phyloP scores from a whole-genome alignment of 2,113 vertebrate genomes.

The Cercopithecus mona region DNA sequence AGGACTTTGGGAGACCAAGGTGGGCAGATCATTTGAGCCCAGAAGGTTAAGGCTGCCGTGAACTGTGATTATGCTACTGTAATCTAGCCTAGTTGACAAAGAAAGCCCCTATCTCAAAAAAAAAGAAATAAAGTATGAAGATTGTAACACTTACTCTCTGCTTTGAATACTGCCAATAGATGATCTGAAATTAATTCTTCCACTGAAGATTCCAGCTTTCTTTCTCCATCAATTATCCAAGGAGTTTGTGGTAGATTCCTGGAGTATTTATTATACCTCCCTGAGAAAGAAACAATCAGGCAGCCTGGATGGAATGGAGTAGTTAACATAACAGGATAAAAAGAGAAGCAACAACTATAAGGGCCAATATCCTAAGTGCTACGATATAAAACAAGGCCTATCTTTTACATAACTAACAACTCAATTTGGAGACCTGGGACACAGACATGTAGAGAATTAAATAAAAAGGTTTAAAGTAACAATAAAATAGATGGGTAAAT shows the following conservation, averaged over 20 bases:
- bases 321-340: neutral
- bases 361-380: neutral
- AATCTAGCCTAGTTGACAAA: no score
- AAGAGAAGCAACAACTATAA: slow-evolving; percentile 32
- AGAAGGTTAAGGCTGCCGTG: no score
- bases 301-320: neutral
- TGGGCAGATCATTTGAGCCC: no score
- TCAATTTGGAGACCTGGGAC: neutral
- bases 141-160: slow-evolving; percentile 87
- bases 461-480: slow-evolving; percentile 26
- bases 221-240: slow-evolving; percentile 97
- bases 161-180: slow-evolving; percentile 90
- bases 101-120: neutral
- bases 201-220: slow-evolving; percentile 97
- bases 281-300: slow-evolving; percentile 81
- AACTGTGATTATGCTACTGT: no score
- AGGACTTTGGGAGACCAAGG: no score
- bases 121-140: neutral
- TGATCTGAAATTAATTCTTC: slow-evolving; percentile 96
- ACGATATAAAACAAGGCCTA: slow-evolving; percentile 16
- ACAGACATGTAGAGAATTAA: slow-evolving; percentile 24
- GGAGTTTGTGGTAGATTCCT: slow-evolving; percentile 97
- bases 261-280: slow-evolving; percentile 98
- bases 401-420: slow-evolving; percentile 18
- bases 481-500: slow-evolving; percentile 17